These are phyloP conservation scores for Oreochromis spilurus DNA, from an alignment of 2,113 vertebrate genomes.

Conservation along the genomic window DNA sequence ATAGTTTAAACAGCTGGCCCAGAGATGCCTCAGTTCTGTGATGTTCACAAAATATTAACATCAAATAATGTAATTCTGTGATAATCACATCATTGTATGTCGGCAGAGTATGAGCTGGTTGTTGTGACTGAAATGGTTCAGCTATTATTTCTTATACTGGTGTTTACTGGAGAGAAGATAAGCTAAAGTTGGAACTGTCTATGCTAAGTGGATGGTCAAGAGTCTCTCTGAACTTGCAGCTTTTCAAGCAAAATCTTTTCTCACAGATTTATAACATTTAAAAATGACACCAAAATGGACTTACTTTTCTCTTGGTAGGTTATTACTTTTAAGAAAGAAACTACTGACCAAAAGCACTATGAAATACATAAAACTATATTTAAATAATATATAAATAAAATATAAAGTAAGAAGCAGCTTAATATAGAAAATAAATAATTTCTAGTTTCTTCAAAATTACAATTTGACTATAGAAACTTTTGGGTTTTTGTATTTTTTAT, in stretches of 20 bases:
- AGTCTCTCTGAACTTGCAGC: background rate
- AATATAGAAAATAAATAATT: background rate
- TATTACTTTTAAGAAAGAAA: background rate
- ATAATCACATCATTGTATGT: background rate
- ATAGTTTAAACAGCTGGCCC: background rate
- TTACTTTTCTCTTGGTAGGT: rapidly evolving
- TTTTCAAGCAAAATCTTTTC: background rate
- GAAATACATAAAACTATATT: background rate
- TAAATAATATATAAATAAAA: background rate
- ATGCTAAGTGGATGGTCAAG: rapidly evolving
- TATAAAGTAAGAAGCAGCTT: background rate
- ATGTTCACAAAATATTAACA: background rate
- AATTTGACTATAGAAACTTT: background rate
- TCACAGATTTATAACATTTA: background rate
- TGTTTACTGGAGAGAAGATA: background rate
- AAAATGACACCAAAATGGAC: background rate
- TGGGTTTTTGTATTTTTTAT: background rate
- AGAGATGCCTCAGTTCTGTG: background rate
- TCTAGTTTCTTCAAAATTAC: background rate
- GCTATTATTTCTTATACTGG: background rate
- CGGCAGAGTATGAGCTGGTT: background rate
- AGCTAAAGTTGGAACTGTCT: background rate
- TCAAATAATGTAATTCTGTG: background rate
- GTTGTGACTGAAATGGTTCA: background rate
- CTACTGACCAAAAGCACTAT: background rate